phyloP scores from a whole-genome alignment of 1,140 invertebrate genomes.

The Brachionus calyciflorus region DNA sequence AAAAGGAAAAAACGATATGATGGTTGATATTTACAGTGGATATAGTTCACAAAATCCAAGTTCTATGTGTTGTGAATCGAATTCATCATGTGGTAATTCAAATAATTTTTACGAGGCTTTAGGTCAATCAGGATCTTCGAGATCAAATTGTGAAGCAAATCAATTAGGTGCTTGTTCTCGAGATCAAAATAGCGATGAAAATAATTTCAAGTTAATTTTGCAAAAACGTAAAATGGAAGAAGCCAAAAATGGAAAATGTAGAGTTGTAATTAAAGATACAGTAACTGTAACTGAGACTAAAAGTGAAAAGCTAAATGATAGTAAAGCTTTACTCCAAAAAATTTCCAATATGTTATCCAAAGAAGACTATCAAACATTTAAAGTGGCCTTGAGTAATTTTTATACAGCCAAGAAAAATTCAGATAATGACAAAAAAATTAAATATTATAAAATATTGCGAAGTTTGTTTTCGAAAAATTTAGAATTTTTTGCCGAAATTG shows the following conservation, averaged over 20 bases:
- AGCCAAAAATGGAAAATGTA: conserved; percentile 41
- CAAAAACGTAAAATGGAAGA: conserved; percentile 46
- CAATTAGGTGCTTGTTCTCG: neutral
- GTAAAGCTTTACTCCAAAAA: conserved; percentile 36
- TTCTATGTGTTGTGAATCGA: neutral
- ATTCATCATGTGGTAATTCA: neutral
- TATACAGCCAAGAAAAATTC: conserved; percentile 36
- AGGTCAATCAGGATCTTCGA: neutral
- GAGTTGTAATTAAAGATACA: conserved; percentile 39
- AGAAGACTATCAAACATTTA: conserved; percentile 40
- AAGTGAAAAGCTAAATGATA: conserved; percentile 33
- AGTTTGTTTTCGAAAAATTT: conserved; percentile 26
- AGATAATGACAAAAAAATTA: conserved; percentile 44
- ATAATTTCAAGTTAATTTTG: conserved; percentile 44
- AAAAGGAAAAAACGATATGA: conserved; percentile 2
- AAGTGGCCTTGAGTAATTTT: conserved; percentile 45
- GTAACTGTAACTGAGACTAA: conserved; percentile 18
- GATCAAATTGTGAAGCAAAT: neutral
- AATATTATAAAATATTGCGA: conserved; percentile 44
- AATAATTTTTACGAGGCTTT: conserved; percentile 40
- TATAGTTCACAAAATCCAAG: conserved; percentile 13
- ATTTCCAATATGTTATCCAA: neutral
- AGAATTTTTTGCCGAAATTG: conserved; percentile 38
- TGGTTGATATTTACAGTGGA: conserved; percentile 5
- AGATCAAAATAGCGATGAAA: neutral